A percentile compares a stretch with the other conserved stretches of the same genome.
These are phyloP conservation scores for Drosophila rufa DNA, from an alignment of 1,140 invertebrate species.

Conservation along the genomic window DNA sequence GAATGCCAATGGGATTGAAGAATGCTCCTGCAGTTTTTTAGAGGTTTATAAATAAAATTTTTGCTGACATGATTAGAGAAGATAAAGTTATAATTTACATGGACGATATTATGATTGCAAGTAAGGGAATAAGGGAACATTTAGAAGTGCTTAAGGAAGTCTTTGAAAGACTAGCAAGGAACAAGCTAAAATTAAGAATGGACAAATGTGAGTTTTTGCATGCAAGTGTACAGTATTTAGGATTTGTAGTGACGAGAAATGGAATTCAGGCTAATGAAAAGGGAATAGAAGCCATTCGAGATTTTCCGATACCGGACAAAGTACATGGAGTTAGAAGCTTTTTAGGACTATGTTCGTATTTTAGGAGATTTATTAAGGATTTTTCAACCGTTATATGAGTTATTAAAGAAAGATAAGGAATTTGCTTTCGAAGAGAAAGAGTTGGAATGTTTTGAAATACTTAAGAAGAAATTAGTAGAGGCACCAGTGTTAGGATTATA, in stretches of 20 bases:
- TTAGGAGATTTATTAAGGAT: no score
- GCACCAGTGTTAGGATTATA: no score
- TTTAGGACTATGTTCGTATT: slow-evolving; percentile 42
- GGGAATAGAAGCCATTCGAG: background rate
- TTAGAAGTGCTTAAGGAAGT: background rate
- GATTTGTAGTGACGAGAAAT: background rate
- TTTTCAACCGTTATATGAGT: no score
- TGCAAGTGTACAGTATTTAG: background rate
- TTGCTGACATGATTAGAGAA: slow-evolving; percentile 4
- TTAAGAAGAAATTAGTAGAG: no score
- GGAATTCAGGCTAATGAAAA: background rate
- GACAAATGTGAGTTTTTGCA: background rate
- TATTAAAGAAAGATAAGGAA: no score
- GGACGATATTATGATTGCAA: slow-evolving; percentile 38
- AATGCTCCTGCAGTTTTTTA: slow-evolving; percentile 1
- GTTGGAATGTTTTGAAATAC: no score
- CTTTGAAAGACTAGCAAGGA: background rate
- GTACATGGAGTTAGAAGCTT: slow-evolving; percentile 20
- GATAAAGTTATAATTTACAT: slow-evolving; percentile 2
- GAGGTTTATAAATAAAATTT: slow-evolving; percentile 8
- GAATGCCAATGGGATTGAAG: background rate
- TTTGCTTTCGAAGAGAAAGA: no score
- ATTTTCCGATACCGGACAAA: background rate
- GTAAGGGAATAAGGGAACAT: background rate
- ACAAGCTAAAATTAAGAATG: slow-evolving; percentile 2